Evolutionary conservation across 2,797 vertebrate species (phyloP).

Genomic region (Gephyroberyx darwinii): DNA sequence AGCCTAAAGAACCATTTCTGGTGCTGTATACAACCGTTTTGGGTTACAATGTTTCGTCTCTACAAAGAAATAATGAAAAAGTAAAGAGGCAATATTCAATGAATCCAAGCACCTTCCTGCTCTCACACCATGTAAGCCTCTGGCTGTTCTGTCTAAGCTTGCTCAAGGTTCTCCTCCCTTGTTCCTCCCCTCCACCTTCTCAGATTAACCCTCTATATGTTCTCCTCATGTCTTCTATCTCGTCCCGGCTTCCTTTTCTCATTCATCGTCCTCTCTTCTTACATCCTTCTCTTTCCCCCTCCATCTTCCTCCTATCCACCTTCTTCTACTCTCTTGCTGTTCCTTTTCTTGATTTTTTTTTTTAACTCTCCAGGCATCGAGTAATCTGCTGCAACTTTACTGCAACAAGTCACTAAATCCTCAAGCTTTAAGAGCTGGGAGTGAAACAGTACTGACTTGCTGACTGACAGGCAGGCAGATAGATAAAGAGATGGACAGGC

Average conservation of each 20-base stretch:
- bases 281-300: neutral
- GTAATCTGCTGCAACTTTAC: slow-evolving; percentile 3
- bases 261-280: neutral
- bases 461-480: neutral
- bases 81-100: no score
- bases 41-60: no score
- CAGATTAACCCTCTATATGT: neutral
- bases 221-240: neutral
- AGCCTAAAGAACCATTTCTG: no score
- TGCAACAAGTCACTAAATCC: slow-evolving; percentile 13
- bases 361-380: neutral
- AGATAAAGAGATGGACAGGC: neutral
- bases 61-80: no score
- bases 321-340: neutral
- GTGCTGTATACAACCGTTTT: no score
- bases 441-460: slow-evolving; percentile 3
- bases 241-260: neutral
- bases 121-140: neutral
- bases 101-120: no score
- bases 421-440: neutral
- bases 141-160: slow-evolving; percentile 1
- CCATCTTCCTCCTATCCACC: neutral
- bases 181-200: neutral
- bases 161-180: slow-evolving; percentile 4
- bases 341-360: neutral